Evolutionary conservation across 2,797 vertebrate species (phyloP).

Genomic region (Xenentodon cancila): DNA sequence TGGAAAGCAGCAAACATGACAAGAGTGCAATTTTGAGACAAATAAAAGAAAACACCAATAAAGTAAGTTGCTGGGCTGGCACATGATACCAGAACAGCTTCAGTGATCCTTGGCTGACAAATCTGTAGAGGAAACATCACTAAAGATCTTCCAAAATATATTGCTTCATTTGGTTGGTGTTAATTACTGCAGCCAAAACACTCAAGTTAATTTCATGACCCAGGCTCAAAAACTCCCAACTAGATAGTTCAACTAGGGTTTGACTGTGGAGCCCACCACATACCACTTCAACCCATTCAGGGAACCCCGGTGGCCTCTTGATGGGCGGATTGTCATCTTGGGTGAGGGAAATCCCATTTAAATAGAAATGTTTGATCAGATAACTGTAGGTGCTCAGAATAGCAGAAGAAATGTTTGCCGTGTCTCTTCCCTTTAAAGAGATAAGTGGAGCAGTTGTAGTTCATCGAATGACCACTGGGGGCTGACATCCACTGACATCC

Average conservation of each 20-base stretch:
- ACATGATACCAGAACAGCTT: neutral
- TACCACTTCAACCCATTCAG: neutral
- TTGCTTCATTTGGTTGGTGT: too few species aligned
- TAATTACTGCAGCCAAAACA: too few species aligned
- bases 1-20: neutral
- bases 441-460: neutral
- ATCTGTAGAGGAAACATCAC: too few species aligned
- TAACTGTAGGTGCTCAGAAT: neutral
- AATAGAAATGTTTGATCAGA: slow-evolving; percentile 2
- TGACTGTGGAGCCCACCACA: neutral
- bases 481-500: too few species aligned
- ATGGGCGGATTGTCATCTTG: neutral
- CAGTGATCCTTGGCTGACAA: neutral
- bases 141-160: too few species aligned
- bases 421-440: neutral
- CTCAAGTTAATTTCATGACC: too few species aligned
- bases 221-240: too few species aligned
- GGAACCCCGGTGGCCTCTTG: slow-evolving; percentile 5
- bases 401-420: neutral
- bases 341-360: neutral
- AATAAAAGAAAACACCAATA: neutral
- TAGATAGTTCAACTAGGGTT: neutral
- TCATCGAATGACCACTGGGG: too few species aligned
- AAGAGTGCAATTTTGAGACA: neutral
- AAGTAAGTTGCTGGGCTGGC: neutral